Evolutionary conservation across 2,888 invertebrate species (phyloP), one percentile per base, ranked within the genome.

Genomic region (Antheraea yamamai): DNA sequence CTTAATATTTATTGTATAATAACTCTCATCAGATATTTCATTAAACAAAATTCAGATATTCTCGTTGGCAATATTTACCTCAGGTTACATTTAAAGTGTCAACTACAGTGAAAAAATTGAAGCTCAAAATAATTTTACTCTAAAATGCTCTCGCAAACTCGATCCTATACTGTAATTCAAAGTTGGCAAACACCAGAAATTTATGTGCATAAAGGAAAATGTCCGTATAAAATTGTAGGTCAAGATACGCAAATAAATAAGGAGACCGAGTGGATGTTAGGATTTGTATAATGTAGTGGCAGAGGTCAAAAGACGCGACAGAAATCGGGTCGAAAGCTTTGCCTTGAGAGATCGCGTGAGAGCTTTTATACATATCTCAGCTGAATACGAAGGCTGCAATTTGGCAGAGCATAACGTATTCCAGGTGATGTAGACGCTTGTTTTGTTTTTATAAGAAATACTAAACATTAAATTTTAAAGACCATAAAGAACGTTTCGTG

Each of bases 301-400:
- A 82, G 84, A 79, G 88, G 89, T 88, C 88, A 87, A 82, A 83
- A 84, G 84, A 84, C 83, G 81, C 80, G 83, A 79, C 78, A 75
- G 83, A 85, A 70, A 85, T 80, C 82, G 83, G 86, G 86, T 86
- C 86, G 82, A 81, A 80, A 81, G 86, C 83, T 87, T 85, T 83
- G 80, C 73, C 78, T 81, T 77, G 80, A 84, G 82, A 82, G 82
- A 84, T 82, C 83, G 79, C 87, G 85, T 85, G 84, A 87, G 87
- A 87, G 87, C 84, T 87, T 88, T 88, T 87, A 88, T 87, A 87
- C 88, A 87, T 80, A 87, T 86, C 87, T 86, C 83, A 84, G 86
- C 82, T 78, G 80, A 81, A 78, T 81, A 81, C 78, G 80, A 78
- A 68, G 68, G 14, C n/a, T 26, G 51, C 47, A 47, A 70, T 70